Conservation (phyloP, 2,888 invertebrate species). For the Panorpa germanica region DNA sequence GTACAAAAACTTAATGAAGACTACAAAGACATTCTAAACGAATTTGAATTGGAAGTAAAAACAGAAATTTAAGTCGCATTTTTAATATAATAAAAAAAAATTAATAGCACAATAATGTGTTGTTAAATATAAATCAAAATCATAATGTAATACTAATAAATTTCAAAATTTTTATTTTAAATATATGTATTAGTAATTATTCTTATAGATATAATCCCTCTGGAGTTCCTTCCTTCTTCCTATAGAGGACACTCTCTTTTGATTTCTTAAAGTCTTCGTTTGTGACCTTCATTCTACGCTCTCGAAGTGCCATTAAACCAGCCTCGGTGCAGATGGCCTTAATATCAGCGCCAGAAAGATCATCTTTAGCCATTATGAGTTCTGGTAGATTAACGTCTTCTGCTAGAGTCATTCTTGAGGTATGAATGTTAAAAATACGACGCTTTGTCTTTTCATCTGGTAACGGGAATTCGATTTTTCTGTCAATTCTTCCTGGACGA, state of each 20-base stretch:
- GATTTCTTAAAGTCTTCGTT: conserved; percentile 99
- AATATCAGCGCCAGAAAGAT: conserved; percentile 92
- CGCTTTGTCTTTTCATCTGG: conserved; percentile 98
- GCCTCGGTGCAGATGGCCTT: conserved; percentile 99
- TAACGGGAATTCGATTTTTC: conserved; percentile 97
- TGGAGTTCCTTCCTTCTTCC: conserved; percentile 98
- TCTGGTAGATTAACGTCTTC: conserved; percentile 94
- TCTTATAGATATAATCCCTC: conserved; percentile 95
- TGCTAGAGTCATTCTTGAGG: conserved; percentile 95
- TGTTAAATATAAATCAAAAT: conserved; percentile 12
- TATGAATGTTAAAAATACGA: conserved; percentile 94
- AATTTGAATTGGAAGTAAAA: no score
- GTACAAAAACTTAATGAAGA: conserved; percentile 14
- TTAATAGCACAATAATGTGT: conserved; percentile 12
- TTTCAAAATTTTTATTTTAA: conserved; percentile 11
- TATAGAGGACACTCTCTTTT: conserved; percentile 95
- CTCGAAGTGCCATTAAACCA: conserved; percentile 91
- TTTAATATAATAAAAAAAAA: background rate
- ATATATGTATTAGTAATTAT: conserved; percentile 12
- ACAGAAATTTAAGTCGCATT: no score
- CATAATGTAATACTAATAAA: background rate
- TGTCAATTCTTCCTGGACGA: conserved; percentile 94
- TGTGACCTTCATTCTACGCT: conserved; percentile 98
- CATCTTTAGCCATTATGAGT: conserved; percentile 98
- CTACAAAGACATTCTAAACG: conserved; percentile 14